Conservation (phyloP, 1,140 invertebrate species). For the Cotesia glomerata region DNA sequence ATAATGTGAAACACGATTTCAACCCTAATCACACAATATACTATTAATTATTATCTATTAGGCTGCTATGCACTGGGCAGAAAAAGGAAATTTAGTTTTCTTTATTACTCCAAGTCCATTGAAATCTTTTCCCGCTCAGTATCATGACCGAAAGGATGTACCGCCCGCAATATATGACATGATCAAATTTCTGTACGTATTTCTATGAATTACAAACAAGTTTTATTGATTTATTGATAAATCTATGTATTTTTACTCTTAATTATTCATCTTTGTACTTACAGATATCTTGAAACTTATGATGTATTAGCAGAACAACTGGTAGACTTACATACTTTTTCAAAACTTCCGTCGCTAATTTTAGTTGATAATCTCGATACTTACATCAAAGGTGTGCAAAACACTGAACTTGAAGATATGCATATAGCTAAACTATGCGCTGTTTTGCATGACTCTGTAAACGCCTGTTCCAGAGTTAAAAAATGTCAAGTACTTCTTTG, state of each 20-base stretch:
- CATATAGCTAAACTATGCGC: slow-evolving; percentile 46
- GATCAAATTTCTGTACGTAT: slow-evolving; percentile 57
- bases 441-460: slow-evolving; percentile 45
- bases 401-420: slow-evolving; percentile 32
- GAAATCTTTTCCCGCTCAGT: slow-evolving; percentile 44
- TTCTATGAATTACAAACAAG: slow-evolving; percentile 5
- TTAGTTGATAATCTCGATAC: slow-evolving; percentile 53
- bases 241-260: neutral
- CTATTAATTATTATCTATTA: slow-evolving; percentile 17
- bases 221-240: neutral
- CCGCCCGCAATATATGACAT: slow-evolving; percentile 44
- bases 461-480: slow-evolving; percentile 41
- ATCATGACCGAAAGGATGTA: slow-evolving; percentile 51
- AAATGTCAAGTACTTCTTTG: slow-evolving; percentile 37
- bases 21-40: no score
- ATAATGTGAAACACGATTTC: slow-evolving; percentile 13
- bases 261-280: slow-evolving; percentile 18
- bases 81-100: slow-evolving; percentile 48
- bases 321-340: slow-evolving; percentile 46
- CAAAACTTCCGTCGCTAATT: slow-evolving; percentile 44
- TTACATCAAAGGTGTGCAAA: slow-evolving; percentile 38
- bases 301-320: slow-evolving; percentile 45
- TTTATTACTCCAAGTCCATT: slow-evolving; percentile 50
- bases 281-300: slow-evolving; percentile 51
- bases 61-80: slow-evolving; percentile 56